Evolutionary conservation across 2,888 invertebrate species (phyloP).

Genomic region (Acleris cristana): DNA sequence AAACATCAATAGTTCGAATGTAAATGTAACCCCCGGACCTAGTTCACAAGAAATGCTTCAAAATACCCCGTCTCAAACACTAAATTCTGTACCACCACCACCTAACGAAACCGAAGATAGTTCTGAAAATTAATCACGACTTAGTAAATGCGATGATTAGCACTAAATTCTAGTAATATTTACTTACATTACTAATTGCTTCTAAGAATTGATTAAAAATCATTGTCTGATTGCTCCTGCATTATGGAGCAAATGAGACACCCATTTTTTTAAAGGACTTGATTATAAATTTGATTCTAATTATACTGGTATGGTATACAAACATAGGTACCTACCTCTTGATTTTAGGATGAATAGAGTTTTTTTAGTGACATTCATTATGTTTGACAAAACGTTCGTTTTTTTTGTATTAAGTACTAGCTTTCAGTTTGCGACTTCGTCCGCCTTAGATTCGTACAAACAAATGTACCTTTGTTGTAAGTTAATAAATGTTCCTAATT

Average conservation of each 20-base stretch:
- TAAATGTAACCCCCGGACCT: conserved; percentile 1
- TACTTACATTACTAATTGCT: neutral
- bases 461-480: conserved; percentile 2
- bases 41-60: conserved; percentile 6
- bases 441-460: neutral
- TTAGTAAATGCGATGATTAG: no score
- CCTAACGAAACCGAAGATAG: no score
- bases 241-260: no score
- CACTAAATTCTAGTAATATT: no score
- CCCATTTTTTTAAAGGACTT: no score
- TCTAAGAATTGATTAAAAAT: no score
- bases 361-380: neutral
- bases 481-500: conserved; percentile 5
- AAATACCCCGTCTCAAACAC: neutral
- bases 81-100: no score
- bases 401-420: neutral
- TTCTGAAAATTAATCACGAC: no score
- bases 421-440: neutral
- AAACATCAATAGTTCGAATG: neutral
- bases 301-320: no score
- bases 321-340: neutral
- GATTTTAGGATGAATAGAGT: neutral
- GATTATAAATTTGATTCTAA: no score
- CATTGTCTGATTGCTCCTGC: no score
- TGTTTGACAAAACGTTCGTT: conserved; percentile 2